Base-by-base conservation (phyloP, 2,113 vertebrate genomes). In the Danio rerio region DNA sequence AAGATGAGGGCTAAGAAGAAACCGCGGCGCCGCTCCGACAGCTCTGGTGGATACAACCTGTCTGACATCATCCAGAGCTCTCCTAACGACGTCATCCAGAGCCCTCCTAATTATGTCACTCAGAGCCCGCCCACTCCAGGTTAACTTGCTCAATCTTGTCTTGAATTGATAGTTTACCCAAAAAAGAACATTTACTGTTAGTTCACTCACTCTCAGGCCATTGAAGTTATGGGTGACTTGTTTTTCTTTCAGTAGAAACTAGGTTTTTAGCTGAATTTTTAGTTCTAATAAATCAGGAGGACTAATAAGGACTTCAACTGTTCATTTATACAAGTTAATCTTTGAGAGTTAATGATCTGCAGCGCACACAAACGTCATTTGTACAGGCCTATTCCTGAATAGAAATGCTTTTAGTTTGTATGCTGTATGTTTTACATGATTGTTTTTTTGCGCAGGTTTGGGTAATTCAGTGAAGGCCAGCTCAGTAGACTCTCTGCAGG, bases 1-100 rank as follows among this genome's bases (percentile, higher is more conserved):
- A 99, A 97, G 93, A 91, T 92, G n/a, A 99, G 96, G 86, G 95
- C 95, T 18, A 99, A 96, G 91, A 98, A 94, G 94, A 99, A 98
- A 88, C 94, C 95, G 76, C 93, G 97, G 59, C 94, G 95, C 76
- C 95, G 96, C 3, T 97, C 95, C 0, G 96, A 98, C 93, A 98
- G 98, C 89, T 98, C 96, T 80, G 98, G 96, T 71, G 97, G 98
- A 42, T 99, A 99, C 89, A 98, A 96, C 66, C 93, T 99, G n/a
- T 98, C 97, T 78, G 95, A 98, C 88, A 89, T 99, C 87, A 96
- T 99, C 90, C 97, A 97, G 79, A 98, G 95, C 89, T 94, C 96
- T 10, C 90, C 96, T 58, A 89, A 93, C 59, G 85, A 82, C 52
- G 75, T 69, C 62, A 79, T 42, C 42, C 76, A 74, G 21, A 84